Base-by-base conservation (phyloP, 2,888 invertebrate species). In the Yponomeuta cagnagella region DNA sequence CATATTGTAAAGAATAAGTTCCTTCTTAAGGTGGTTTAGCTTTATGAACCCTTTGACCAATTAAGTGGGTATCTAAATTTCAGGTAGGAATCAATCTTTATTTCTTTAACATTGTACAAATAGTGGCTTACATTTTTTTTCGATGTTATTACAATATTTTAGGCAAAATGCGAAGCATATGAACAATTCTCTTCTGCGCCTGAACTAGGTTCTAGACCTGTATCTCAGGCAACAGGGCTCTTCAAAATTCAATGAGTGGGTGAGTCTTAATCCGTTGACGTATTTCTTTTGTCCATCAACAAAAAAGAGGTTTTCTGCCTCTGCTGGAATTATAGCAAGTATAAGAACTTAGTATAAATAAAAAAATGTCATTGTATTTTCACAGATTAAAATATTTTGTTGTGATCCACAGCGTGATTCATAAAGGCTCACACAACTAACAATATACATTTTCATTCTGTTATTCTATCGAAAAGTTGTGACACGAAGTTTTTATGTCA, bases 241-340 rank as follows among this genome's bases (percentile, higher is more conserved):
- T 23, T 23, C 23, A 23, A 23, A 23, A 23, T 23, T 23, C 23
- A 23, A 23, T 23, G 23, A 23, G 23, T 23, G 23, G 23, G 23
- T 23, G 83, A 84, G 81, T 84, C 83, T 79, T 89, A 89, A 90
- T 88, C 90, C 87, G 83, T 82, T 88, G 90, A 89, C 86, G 82
- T 84, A 88, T 86, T 79, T 78, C 82, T 80, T 82, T 84, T 85
- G 83, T 87, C 78, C 80, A 75, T 76, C 75, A 77, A 75, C 74
- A 33, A 15, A 58, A 52, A 58, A 58, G 52, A 58, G 52, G 77
- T 80, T 79, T 79, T 78, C 78, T 78, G 78, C 79, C 79, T 79
- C 78, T 76, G 78, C 73, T 77, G 78, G 80, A 76, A 82, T 84
- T 87, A 70, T 64, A 86, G 87, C 85, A 87, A 83, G 84, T 87